A percentile compares a stretch with the other conserved stretches of the same genome.
These are phyloP conservation scores for Poeciliopsis gracilis DNA, from an alignment of 2,797 vertebrate genomes.

Conservation along the genomic window DNA sequence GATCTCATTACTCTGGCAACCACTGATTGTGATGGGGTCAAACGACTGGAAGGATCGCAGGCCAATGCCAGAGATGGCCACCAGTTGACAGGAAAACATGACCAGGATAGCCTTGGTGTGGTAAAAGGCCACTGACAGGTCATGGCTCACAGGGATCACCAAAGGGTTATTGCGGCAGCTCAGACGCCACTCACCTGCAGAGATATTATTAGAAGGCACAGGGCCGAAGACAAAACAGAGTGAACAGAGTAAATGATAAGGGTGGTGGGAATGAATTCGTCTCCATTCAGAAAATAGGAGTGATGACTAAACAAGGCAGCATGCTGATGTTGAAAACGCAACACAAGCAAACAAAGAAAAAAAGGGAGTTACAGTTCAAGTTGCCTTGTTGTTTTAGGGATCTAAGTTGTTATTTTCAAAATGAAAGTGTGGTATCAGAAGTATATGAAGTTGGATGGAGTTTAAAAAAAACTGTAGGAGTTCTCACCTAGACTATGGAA, in stretches of 20 bases:
- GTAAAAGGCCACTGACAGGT: constrained; percentile 97
- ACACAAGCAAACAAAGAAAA: constrained; percentile 22
- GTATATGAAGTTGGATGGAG: neutral
- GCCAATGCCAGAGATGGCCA: constrained; percentile 97
- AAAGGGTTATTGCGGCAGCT: constrained; percentile 98
- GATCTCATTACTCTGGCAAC: constrained; percentile 97
- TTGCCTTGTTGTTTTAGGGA: neutral
- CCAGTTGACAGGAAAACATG: constrained; percentile 89
- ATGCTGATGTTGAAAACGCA: constrained; percentile 8
- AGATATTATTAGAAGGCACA: constrained; percentile 10
- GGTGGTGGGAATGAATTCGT: neutral
- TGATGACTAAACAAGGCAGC: constrained; percentile 10
- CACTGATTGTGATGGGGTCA: constrained; percentile 96
- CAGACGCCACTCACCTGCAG: constrained; percentile 91
- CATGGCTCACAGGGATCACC: constrained; percentile 97
- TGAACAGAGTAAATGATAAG: neutral
- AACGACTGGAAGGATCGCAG: constrained; percentile 98
- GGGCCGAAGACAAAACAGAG: constrained; percentile 26
- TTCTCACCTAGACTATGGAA: constrained; percentile 89
- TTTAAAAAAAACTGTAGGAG: constrained; percentile 7
- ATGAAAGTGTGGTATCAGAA: constrained; percentile 4
- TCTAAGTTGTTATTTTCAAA: constrained; percentile 10
- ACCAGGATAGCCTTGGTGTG: constrained; percentile 93
- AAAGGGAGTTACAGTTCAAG: neutral
- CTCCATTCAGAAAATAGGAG: constrained; percentile 6